These are phyloP conservation scores for Ctenopoma kingsleyae DNA, from an alignment of 2,797 vertebrate genomes.

Conservation along the genomic window DNA sequence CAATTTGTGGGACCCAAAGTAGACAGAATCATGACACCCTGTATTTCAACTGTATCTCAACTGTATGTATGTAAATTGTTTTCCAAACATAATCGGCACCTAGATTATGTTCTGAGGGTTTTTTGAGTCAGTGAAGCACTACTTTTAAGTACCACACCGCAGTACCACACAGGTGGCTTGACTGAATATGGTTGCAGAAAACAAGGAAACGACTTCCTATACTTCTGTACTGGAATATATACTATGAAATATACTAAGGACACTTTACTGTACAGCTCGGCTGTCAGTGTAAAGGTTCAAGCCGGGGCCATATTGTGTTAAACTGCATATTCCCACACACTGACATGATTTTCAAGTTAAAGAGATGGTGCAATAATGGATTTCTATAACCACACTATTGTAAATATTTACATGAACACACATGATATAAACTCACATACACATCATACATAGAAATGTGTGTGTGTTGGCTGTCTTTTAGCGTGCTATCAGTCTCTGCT, in stretches of 20 bases:
- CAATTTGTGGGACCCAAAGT: neutral
- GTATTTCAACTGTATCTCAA: neutral
- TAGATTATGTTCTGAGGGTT: no score
- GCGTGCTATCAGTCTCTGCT: constrained; percentile 33
- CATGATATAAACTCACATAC: neutral
- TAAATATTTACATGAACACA: constrained; percentile 34
- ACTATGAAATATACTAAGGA: no score
- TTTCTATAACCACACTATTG: constrained; percentile 63
- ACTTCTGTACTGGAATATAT: no score
- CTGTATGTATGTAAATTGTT: neutral
- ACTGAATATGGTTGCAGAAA: no score
- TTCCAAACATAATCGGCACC: neutral
- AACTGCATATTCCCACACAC: constrained; percentile 28
- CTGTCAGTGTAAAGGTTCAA: constrained; percentile 33
- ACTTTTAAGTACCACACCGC: neutral
- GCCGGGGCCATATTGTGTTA: constrained; percentile 43
- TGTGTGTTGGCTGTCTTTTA: constrained; percentile 20
- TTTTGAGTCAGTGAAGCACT: neutral
- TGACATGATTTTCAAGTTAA: constrained; percentile 54
- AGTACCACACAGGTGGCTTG: neutral
- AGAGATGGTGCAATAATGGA: constrained; percentile 78
- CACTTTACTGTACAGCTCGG: neutral
- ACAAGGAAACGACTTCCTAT: no score
- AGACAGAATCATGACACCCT: neutral
- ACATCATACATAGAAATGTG: no score